A percentile compares a stretch with the other conserved stretches of the same genome.
Evolutionary conservation across 2,797 vertebrate species (phyloP).

Genomic region (Pachyuromys duprasi): DNA sequence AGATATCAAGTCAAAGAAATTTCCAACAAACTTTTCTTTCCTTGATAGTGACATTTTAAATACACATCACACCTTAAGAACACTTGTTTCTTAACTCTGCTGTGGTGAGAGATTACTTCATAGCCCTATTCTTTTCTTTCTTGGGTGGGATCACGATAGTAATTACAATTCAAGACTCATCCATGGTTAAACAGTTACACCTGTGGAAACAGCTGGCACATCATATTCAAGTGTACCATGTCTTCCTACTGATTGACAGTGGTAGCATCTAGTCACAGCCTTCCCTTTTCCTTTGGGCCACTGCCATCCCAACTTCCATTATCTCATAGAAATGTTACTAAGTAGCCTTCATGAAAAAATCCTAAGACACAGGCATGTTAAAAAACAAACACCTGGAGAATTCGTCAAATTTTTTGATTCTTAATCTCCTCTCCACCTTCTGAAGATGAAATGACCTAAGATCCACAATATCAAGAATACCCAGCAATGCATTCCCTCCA

Average conservation of each 20-base stretch:
- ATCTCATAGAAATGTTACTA: neutral
- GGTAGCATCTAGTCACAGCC: neutral
- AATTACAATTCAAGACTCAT: too few species aligned
- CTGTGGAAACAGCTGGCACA: neutral
- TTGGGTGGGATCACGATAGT: neutral
- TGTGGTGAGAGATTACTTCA: neutral
- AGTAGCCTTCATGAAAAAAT: neutral
- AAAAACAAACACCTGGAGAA: neutral
- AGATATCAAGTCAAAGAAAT: neutral
- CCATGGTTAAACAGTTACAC: neutral
- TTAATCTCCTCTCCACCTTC: neutral
- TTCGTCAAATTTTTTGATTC: neutral
- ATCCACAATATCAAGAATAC: neutral
- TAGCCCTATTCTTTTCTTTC: neutral
- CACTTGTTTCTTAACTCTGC: neutral
- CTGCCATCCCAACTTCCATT: neutral
- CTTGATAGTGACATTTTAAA: neutral
- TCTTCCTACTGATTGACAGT: neutral
- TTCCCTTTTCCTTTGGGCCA: neutral
- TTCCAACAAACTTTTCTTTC: neutral
- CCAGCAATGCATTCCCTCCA: neutral
- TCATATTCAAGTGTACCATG: neutral
- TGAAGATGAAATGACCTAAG: neutral
- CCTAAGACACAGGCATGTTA: neutral
- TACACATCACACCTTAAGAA: neutral